These are phyloP conservation scores for Decapterus maruadsi DNA, from an alignment of 2,797 vertebrate species.

Conservation along the genomic window DNA sequence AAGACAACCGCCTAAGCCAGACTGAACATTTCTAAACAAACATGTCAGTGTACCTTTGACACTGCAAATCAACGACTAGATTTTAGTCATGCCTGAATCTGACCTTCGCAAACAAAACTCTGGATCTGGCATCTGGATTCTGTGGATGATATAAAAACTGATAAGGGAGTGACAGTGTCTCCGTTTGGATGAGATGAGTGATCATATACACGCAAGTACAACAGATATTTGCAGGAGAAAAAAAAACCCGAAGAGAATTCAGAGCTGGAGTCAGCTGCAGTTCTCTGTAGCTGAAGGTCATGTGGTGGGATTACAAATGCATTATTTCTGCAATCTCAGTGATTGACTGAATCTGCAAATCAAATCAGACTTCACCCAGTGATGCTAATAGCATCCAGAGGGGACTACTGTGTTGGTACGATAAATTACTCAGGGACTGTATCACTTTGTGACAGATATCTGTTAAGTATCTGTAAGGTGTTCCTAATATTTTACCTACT, in stretches of 20 bases:
- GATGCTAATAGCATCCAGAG: slow-evolving; percentile 24
- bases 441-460: slow-evolving; percentile 36
- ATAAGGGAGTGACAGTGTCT: neutral
- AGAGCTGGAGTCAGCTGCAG: neutral
- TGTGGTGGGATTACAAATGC: neutral
- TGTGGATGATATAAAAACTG: neutral
- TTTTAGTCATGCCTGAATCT: neutral
- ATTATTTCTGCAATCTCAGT: slow-evolving; percentile 12
- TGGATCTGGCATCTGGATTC: neutral
- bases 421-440: slow-evolving; percentile 22
- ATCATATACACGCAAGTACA: too few species aligned
- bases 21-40: too few species aligned
- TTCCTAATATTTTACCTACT: slow-evolving; percentile 41
- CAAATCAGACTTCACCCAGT: slow-evolving; percentile 29
- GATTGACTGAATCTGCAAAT: slow-evolving; percentile 49
- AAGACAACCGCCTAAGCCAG: neutral
- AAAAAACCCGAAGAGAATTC: neutral
- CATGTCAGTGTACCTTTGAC: neutral
- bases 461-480: slow-evolving; percentile 34
- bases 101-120: neutral
- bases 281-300: neutral
- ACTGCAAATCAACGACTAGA: neutral
- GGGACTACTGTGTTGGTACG: slow-evolving; percentile 19
- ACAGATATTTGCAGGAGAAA: neutral
- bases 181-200: too few species aligned